Conservation (phyloP, 2,888 invertebrate species). For the Philaethria dido region DNA sequence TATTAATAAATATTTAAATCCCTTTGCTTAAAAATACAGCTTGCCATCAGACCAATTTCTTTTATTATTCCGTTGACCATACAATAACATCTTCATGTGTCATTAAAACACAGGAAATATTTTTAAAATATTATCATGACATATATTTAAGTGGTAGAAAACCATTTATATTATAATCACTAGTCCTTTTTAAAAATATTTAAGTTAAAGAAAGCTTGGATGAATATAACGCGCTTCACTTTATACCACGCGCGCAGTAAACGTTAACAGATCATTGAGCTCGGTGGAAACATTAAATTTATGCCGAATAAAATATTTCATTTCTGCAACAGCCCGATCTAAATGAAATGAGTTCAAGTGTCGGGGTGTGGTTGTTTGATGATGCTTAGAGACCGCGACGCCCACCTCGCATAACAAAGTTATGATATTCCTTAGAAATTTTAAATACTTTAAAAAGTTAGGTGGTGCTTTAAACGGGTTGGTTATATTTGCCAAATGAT, state of each 20-base stretch:
- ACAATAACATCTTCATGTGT: too few species aligned
- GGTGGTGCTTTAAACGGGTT: background rate
- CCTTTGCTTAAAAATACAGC: too few species aligned
- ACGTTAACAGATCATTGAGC: constrained; percentile 51
- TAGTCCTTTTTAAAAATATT: constrained; percentile 24
- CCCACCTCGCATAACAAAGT: constrained; percentile 29
- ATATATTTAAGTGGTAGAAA: background rate
- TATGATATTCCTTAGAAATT: constrained; percentile 23
- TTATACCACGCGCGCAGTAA: constrained; percentile 38
- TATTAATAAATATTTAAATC: too few species aligned
- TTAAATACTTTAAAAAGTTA: constrained; percentile 9
- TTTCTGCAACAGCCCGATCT: constrained; percentile 51
- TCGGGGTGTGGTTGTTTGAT: constrained; percentile 45
- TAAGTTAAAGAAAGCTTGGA: constrained; percentile 28
- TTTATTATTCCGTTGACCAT: too few species aligned
- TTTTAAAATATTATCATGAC: background rate
- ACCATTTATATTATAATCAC: constrained; percentile 22
- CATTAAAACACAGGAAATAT: too few species aligned
- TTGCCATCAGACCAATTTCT: too few species aligned
- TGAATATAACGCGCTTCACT: constrained; percentile 34
- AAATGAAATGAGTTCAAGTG: constrained; percentile 60
- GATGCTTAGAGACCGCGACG: constrained; percentile 34
- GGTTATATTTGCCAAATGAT: background rate
- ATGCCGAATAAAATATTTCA: constrained; percentile 59
- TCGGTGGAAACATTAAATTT: constrained; percentile 46